These are phyloP conservation scores for Phragmatobia fuliginosa DNA, from an alignment of 2,888 invertebrate genomes.

Conservation along the genomic window DNA sequence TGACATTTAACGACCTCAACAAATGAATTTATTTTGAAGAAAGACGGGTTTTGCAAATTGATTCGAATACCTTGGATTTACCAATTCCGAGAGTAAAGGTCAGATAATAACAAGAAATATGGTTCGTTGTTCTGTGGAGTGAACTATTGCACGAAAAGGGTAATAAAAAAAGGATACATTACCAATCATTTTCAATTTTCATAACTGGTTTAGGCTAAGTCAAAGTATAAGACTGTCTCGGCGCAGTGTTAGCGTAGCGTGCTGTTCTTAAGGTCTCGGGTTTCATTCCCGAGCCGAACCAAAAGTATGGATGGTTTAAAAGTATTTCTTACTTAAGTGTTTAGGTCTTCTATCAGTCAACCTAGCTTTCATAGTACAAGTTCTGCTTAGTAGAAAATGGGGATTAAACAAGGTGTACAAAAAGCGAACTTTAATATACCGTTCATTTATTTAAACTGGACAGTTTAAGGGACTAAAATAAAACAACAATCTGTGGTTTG, in stretches of 20 bases:
- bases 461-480: background rate
- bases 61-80: slow-evolving; percentile 67
- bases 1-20: slow-evolving; percentile 69
- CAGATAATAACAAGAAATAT: slow-evolving; percentile 59
- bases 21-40: slow-evolving; percentile 57
- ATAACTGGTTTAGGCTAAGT: background rate
- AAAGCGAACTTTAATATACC: background rate
- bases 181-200: slow-evolving; percentile 10
- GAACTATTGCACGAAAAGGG: slow-evolving; percentile 72
- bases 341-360: no score
- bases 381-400: no score
- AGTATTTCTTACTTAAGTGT: no score
- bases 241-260: no score
- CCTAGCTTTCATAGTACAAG: no score
- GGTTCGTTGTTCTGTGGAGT: slow-evolving; percentile 44
- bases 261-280: no score
- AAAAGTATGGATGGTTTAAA: no score
- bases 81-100: slow-evolving; percentile 70
- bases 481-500: background rate
- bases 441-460: background rate
- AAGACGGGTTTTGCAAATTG: slow-evolving; percentile 70
- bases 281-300: no score
- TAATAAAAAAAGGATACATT: slow-evolving; percentile 27
- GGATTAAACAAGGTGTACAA: no score
- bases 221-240: no score